Percentiles rank a stretch among this genome's conserved stretches.
Evolutionary conservation across 2,888 invertebrate species (phyloP).

Genomic region (Ophraella communa): DNA sequence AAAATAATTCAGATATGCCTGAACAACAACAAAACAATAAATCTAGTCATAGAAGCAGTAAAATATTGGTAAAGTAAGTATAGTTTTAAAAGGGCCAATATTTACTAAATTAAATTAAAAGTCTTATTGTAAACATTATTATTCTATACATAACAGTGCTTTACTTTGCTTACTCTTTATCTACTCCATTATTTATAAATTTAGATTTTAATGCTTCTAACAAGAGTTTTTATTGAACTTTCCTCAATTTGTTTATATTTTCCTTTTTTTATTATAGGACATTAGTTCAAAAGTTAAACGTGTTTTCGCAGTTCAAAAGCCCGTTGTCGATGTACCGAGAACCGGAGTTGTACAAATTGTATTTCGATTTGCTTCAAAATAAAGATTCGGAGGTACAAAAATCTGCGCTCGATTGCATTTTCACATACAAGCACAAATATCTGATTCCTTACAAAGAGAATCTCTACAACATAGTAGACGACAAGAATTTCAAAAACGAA

Average conservation of each 20-base stretch:
- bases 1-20: constrained; percentile 55
- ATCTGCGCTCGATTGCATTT: constrained; percentile 82
- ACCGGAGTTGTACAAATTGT: constrained; percentile 75
- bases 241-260: no score
- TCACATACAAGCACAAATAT: constrained; percentile 84
- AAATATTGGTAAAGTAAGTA: constrained; percentile 25
- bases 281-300: constrained; percentile 71
- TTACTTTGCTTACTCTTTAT: no score
- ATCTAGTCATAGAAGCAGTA: constrained; percentile 1
- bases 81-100: no score
- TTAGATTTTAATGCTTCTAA: no score
- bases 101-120: no score
- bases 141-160: no score
- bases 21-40: constrained; percentile 55
- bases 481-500: constrained; percentile 87
- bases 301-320: constrained; percentile 81
- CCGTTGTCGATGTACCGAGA: constrained; percentile 82
- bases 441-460: constrained; percentile 81
- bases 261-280: constrained; percentile 54
- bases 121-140: no score
- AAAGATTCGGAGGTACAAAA: constrained; percentile 83
- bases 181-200: no score
- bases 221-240: no score
- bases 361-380: constrained; percentile 80
- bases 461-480: constrained; percentile 81